Percentiles rank a stretch among this genome's conserved stretches.
Evolutionary conservation across 1,140 invertebrate genomes (phyloP).

Genomic region (Portunus trituberculatus): DNA sequence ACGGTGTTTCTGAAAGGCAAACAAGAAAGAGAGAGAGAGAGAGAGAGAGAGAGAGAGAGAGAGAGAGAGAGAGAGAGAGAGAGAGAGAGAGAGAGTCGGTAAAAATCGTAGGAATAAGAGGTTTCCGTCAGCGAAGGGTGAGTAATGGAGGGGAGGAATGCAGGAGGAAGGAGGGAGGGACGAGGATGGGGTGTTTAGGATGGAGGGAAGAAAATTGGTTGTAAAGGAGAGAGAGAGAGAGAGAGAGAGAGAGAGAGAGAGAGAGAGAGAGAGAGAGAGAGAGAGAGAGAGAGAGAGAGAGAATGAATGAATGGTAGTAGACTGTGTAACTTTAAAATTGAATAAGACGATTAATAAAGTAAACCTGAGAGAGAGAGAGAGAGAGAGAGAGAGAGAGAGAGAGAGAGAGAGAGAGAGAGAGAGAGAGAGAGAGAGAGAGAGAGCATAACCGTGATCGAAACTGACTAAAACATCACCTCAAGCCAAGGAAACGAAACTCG

Average conservation of each 20-base stretch:
- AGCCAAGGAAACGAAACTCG: background rate
- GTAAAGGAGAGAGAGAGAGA: background rate
- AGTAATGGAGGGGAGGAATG: slow-evolving; percentile 25
- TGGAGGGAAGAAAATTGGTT: slow-evolving; percentile 16
- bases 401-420: too few species aligned
- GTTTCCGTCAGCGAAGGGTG: background rate
- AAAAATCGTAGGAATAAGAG: background rate
- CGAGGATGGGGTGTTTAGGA: background rate
- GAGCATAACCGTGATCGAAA: background rate
- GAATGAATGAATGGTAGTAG: background rate
- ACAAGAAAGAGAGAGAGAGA: background rate
- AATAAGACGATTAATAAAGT: background rate
- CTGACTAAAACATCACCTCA: background rate
- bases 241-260: background rate
- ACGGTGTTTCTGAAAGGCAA: too few species aligned
- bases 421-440: background rate
- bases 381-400: background rate
- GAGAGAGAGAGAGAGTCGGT: slow-evolving; percentile 29
- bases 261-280: background rate
- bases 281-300: background rate
- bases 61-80: slow-evolving; percentile 44
- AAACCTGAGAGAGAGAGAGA: background rate
- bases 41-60: slow-evolving; percentile 44
- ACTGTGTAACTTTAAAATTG: background rate
- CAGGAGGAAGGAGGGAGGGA: background rate